Conservation (phyloP, 2,797 vertebrate species). For the Ceryle rudis region DNA sequence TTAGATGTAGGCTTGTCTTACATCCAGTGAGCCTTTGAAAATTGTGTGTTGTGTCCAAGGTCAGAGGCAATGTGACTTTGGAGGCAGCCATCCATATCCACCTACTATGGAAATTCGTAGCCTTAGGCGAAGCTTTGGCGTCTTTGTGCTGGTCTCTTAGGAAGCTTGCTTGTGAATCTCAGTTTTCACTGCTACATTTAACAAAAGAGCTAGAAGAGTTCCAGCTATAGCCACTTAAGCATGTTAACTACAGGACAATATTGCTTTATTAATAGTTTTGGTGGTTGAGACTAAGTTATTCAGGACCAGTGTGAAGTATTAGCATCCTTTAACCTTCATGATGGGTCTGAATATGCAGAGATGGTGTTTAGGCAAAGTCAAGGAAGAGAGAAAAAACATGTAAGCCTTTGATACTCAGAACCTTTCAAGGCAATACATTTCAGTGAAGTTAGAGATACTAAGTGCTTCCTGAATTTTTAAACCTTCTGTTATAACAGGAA, state of each 20-base stretch:
- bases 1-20: background rate
- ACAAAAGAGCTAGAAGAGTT: background rate
- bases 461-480: background rate
- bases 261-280: background rate
- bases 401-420: background rate
- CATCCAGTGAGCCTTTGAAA: background rate
- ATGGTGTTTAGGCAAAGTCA: background rate
- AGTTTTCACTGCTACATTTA: background rate
- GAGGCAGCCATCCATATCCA: background rate
- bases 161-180: background rate
- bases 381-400: background rate
- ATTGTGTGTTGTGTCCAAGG: background rate
- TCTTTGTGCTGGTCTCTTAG: background rate
- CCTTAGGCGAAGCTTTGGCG: background rate
- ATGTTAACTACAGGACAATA: background rate
- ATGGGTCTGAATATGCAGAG: background rate
- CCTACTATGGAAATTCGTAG: background rate
- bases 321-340: background rate
- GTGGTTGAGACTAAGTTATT: background rate
- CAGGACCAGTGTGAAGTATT: background rate
- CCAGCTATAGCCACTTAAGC: background rate
- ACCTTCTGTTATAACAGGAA: background rate
- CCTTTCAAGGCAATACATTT: background rate
- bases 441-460: background rate
- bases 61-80: background rate